Base-by-base conservation (phyloP, 2,888 invertebrate genomes). In the Lasioglossum calceatum region DNA sequence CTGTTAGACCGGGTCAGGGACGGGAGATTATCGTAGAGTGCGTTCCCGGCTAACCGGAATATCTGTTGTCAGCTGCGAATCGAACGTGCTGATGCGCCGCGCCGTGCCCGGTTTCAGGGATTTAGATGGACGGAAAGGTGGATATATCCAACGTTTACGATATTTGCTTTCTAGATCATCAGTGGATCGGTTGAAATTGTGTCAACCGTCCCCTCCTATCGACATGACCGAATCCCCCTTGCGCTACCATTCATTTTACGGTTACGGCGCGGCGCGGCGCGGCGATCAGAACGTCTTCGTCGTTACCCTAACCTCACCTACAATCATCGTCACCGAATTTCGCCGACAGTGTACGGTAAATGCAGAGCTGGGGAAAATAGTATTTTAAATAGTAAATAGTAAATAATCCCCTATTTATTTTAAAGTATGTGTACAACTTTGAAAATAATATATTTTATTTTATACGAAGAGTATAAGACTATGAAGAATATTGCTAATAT, bases 1-100 rank as follows among this genome's bases (percentile, higher is more conserved):
- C 23, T 32, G 47, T 77, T 39, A 64, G 36, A n/a, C 77, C 47
- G 67, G 77, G 77, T 67, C 77, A 50, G 36, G 67, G 77, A 47
- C n/a, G 8, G 5, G 32, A 19, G 44, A 23, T 64, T 67, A 64
- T 39, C 36, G 0, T 4, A 12, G 1, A 10, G n/a, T 12, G 70
- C n/a, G 67, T 19, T 19, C 16, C 36, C 19, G 19, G 36, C 23
- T 39, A 36, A 67, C 36, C 36, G 23, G 36, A 67, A 36, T 67
- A 8, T 32, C 32, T 32, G 64, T 64, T 64, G 64, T 64, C 64
- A 64, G 64, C 32, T 32, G 64, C 64, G 64, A 32, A 64, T 64
- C 64, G 32, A 64, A 2, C 61, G 61, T 27, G 27, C 5, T n/a
- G 64, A 64, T 16, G 27, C 27, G 27, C 27, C 27, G 16, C 64